These are phyloP conservation scores for Neodon shergylaensis DNA, from an alignment of 2,113 vertebrate genomes.

Conservation along the genomic window DNA sequence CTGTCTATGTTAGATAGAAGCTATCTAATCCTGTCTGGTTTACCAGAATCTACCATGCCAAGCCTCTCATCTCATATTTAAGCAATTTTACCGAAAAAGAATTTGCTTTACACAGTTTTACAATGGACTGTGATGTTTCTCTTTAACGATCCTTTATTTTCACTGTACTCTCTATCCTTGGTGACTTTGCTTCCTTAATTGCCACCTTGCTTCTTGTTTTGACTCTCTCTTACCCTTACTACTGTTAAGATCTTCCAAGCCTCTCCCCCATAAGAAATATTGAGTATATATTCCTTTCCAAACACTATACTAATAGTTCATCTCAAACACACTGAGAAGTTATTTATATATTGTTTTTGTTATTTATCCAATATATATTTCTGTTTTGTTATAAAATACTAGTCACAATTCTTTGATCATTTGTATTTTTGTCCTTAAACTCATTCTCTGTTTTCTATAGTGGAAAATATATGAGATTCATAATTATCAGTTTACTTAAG, in stretches of 20 bases:
- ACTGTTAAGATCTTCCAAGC: neutral
- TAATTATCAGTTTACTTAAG: neutral
- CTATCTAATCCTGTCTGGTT: neutral
- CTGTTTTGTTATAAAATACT: neutral
- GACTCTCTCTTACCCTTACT: neutral
- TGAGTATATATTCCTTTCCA: neutral
- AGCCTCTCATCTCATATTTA: neutral
- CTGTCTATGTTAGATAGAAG: neutral
- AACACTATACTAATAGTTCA: neutral
- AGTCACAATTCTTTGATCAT: neutral
- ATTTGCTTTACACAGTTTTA: neutral
- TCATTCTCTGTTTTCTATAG: neutral
- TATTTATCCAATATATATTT: neutral
- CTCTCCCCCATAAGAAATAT: neutral
- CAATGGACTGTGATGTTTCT: neutral
- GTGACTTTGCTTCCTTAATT: neutral
- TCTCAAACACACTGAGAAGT: neutral
- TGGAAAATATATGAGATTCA: neutral
- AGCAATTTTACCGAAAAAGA: neutral
- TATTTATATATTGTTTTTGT: neutral
- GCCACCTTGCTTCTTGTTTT: neutral
- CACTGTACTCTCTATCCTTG: neutral
- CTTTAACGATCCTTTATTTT: neutral
- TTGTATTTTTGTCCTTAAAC: neutral
- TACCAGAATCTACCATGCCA: neutral